Evolutionary conservation across 2,113 vertebrate species (phyloP), one percentile per base, ranked within the genome.

Genomic region (Hippocampus barbouri): DNA sequence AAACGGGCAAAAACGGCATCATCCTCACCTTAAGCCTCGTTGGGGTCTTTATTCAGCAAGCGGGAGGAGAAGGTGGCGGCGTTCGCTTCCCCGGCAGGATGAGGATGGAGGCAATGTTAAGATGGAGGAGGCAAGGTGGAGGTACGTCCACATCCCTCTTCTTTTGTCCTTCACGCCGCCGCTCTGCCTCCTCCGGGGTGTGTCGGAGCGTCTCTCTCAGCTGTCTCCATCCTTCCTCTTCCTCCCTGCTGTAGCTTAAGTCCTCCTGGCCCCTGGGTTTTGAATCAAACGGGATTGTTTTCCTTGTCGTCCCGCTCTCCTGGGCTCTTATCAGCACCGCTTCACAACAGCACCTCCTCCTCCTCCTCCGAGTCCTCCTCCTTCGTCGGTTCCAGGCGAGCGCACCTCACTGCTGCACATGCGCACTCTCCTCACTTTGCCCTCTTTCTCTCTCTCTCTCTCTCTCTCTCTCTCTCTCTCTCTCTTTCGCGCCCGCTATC

Each of bases 121-220:
- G 90, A 91, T 91, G 91, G 91, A 90, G 87, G 79, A 80, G 77
- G 61, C 53, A 72, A 84, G 83, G 81, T 81, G 80, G 84, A 87
- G 79, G 81, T 81, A 89, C 51, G 61, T 82, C 80, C 72, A 69
- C 79, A 84, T 71, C 75, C 49, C 66, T 67, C 59, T 70, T 45
- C 70, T n/a, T 68, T 70, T 68, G 34, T 18, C 59, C 62, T 57
- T 71, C 74, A 47, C 23, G 8, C 51, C 61, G 56, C 76, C 56
- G 34, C 40, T 66, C 43, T 49, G 65, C 30, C 38, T 41, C 40
- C 40, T 12, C 18, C 40, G 30, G 16, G 10, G 62, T 21, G 62
- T 18, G 12, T n/a, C 23, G 21, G 74, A 73, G 68, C 62, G 60
- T 76, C 66, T 66, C 65, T 51, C 59, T 61, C 18, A 38, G 8